Evolutionary conservation across 2,888 invertebrate species (phyloP), one percentile per base, ranked within the genome.

Genomic region (Julus scandinavius): DNA sequence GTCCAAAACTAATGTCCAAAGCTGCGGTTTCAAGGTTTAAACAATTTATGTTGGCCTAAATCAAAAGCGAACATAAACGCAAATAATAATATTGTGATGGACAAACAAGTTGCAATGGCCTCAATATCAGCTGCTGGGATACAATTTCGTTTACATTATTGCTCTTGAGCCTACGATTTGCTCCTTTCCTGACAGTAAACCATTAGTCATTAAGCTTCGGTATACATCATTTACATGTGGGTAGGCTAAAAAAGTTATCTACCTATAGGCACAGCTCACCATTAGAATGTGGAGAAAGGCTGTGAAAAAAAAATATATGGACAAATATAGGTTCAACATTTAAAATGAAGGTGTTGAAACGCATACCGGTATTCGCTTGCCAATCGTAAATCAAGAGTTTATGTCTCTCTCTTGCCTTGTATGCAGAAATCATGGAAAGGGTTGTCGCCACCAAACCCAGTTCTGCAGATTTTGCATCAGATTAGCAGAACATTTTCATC

Each of bases 31-130:
- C 72, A 72, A 72, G 72, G 72, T n/a, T 72, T 5, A 20, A 72
- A 29, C 29, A 72, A 72, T 72, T 72, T 29, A 72, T 72, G 72
- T n/a, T 72, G 72, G 72, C 72, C 72, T 72, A 72, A 72, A 72
- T 72, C 72, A 72, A 72, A 72, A 72, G 72, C 29, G 29, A 7
- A 29, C 29, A 72, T 2, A 72, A 29, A 72, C 72, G 29, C 72
- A 72, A 72, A 72, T 72, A 72, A 72, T 29, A 72, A 72, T 7
- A 72, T 29, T 58, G 58, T 58, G 58, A 58, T 58, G 58, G 58
- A 58, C 58, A 72, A 29, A 29, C 72, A 29, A 72, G 72, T 72
- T 72, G 72, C 72, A 72, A 72, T 72, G 72, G 72, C 72, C 72
- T 72, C 72, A 72, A 72, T 72, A 72, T 72, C 72, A 72, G n/a